Evolutionary conservation across 2,888 invertebrate genomes (phyloP), one percentile per base, ranked within the genome.

Genomic region (Tholera decimalis): DNA sequence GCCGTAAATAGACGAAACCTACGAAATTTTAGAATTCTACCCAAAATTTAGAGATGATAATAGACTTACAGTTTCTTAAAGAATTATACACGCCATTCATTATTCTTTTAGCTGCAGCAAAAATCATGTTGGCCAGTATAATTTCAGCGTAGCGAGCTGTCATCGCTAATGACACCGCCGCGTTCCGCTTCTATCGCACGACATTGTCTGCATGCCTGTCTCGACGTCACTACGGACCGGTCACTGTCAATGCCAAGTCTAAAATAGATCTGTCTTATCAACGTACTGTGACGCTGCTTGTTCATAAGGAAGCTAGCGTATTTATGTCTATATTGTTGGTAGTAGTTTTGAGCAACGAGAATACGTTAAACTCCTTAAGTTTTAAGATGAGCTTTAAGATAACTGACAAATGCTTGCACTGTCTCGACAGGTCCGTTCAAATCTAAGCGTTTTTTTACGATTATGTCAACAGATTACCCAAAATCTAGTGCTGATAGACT

Each of bases 211-310:
- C 55, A 47, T 49, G 62, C 57, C 63, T 59, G 51, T 54, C 50
- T 6, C 57, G 43, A n/a, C 56, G 30, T 18, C 39, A 24, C 55
- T 62, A 53, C 61, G 39, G 46, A 70, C 56, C 66, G 63, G 46
- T 62, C 82, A 74, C 35, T 83, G 80, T 66, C 80, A 81, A 71
- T 76, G 74, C 49, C 57, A n/a, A 5, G 15, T 28, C 43, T 15
- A 58, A 80, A 83, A 80, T 80, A 80, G 79, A 67, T 8, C 24
- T 7, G 49, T 30, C 33, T 39, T 28, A 78, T 35, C 26, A 20
- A 26, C 43, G 9, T 5, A 20, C 39, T 9, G 35, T 28, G 11
- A 50, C 5, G 39, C 50, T 44, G 30, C 22, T 22, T n/a, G 50
- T 62, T 44, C 18, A 63, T 73, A 47, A n/a, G 64, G 63, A 77